Percentiles rank a stretch among this genome's conserved stretches.
Evolutionary conservation across 2,888 invertebrate genomes (phyloP).

Genomic region (Anaspis maculata): DNA sequence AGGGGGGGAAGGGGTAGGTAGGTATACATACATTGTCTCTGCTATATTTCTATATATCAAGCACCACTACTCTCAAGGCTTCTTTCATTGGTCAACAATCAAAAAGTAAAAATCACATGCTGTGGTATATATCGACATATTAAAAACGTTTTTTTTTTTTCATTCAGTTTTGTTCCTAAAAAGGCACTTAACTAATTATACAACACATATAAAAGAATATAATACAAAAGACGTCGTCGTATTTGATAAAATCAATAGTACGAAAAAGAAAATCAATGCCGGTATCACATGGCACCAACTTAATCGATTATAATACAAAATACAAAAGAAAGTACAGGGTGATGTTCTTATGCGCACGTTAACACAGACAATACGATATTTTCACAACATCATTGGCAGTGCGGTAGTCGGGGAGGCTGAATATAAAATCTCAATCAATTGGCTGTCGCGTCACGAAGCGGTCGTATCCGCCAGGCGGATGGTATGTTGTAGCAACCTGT

Average conservation of each 20-base stretch:
- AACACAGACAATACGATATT: constrained; percentile 10
- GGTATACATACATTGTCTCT: too few species aligned
- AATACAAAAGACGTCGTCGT: too few species aligned
- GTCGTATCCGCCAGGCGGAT: too few species aligned
- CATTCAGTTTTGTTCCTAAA: too few species aligned
- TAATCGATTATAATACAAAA: constrained; percentile 19
- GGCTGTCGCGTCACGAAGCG: too few species aligned
- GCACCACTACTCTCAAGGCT: constrained; percentile 17
- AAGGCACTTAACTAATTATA: constrained; percentile 35
- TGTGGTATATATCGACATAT: constrained; percentile 12
- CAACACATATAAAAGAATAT: constrained; percentile 27
- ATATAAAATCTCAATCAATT: too few species aligned
- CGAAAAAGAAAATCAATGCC: constrained; percentile 34
- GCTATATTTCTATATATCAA: too few species aligned
- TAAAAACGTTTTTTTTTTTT: constrained; percentile 16
- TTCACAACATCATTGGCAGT: too few species aligned
- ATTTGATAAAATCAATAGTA: too few species aligned
- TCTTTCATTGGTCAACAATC: constrained; percentile 17
- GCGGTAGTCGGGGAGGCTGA: too few species aligned
- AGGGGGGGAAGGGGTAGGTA: too few species aligned
- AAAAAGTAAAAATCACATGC: constrained; percentile 13
- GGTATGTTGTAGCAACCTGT: too few species aligned
- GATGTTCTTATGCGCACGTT: constrained; percentile 18
- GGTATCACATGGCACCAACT: constrained; percentile 35
- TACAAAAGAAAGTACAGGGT: constrained; percentile 20